Percentiles rank a stretch among this genome's conserved stretches.
These are phyloP conservation scores for Tiliqua scincoides DNA, from an alignment of 2,113 vertebrate species.

Conservation along the genomic window DNA sequence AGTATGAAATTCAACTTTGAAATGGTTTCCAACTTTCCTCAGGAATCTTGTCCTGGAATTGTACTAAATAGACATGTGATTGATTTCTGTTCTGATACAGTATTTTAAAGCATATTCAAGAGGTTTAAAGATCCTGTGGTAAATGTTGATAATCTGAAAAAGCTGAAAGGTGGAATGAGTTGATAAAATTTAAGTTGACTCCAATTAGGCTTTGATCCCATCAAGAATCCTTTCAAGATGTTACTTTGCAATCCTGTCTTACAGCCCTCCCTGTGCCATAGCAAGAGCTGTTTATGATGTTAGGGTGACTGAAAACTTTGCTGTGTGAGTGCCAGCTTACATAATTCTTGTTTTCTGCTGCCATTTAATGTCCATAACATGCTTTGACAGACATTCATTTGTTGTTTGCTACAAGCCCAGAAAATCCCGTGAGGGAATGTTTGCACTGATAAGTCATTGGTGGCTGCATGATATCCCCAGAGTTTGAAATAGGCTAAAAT, in stretches of 20 bases:
- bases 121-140: constrained; percentile 5
- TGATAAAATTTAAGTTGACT: background rate
- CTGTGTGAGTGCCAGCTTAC: background rate
- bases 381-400: background rate
- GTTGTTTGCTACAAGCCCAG: background rate
- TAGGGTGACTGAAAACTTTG: background rate
- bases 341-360: background rate
- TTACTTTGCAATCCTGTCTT: background rate
- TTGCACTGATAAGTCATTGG: background rate
- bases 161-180: background rate
- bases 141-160: background rate
- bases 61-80: background rate
- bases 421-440: no score
- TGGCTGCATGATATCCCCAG: no score
- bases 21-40: background rate
- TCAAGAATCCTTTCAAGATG: background rate
- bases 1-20: background rate
- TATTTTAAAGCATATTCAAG: background rate
- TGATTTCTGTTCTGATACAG: background rate
- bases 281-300: background rate
- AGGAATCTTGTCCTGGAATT: background rate
- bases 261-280: background rate
- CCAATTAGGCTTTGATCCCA: background rate
- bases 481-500: no score
- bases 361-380: background rate